Conservation (phyloP, 2,888 invertebrate genomes). For the Polylopha cassiicola region DNA sequence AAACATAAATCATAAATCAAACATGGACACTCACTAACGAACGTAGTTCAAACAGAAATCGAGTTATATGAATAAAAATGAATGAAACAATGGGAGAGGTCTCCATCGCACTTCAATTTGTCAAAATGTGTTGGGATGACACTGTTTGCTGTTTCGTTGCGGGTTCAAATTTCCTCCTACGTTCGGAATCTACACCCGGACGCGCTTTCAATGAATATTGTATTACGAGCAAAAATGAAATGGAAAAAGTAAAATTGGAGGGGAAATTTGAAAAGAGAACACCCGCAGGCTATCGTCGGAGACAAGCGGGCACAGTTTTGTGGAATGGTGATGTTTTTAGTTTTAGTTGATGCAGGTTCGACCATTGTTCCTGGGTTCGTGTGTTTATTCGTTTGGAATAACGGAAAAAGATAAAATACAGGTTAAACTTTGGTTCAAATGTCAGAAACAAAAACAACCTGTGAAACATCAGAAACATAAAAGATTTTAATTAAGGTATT, state of each 20-base stretch:
- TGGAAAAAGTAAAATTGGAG: slow-evolving; percentile 41
- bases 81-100: slow-evolving; percentile 49
- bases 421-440: slow-evolving; percentile 15
- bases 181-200: slow-evolving; percentile 40
- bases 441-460: too few relatives aligned
- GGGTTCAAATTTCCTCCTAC: slow-evolving; percentile 23
- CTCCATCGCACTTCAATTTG: slow-evolving; percentile 62
- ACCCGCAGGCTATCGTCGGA: slow-evolving; percentile 19
- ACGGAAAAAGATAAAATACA: slow-evolving; percentile 38
- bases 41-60: slow-evolving; percentile 61
- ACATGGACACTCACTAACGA: slow-evolving; percentile 67
- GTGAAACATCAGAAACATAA: too few relatives aligned
- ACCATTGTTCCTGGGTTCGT: slow-evolving; percentile 44
- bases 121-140: slow-evolving; percentile 58
- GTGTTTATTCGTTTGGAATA: slow-evolving; percentile 41
- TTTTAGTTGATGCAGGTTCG: slow-evolving; percentile 26
- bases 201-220: slow-evolving; percentile 52
- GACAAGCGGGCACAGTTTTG: slow-evolving; percentile 28
- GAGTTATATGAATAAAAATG: slow-evolving; percentile 60
- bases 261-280: slow-evolving; percentile 27
- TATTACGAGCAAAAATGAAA: slow-evolving; percentile 42
- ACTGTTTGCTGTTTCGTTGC: slow-evolving; percentile 34
- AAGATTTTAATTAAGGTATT: too few relatives aligned
- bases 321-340: slow-evolving; percentile 37
- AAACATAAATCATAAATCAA: slow-evolving; percentile 55